Percentiles rank a stretch among this genome's conserved stretches.
Conservation (phyloP, 1,140 invertebrate genomes). For the Papilio polyxenes region DNA sequence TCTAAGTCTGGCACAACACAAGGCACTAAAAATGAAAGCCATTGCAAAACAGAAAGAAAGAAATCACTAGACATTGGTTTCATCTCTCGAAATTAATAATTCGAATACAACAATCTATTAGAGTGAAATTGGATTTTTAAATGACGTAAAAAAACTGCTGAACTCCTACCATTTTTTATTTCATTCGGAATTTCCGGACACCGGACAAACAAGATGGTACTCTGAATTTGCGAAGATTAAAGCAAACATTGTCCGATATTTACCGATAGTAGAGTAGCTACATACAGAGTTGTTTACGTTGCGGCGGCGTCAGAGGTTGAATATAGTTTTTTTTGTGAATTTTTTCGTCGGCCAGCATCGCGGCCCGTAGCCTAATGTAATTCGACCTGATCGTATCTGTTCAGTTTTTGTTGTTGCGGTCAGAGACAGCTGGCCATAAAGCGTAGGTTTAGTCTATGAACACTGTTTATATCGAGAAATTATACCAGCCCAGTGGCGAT, state of each 20-base stretch:
- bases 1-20: too few species aligned
- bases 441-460: conserved; percentile 58
- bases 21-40: too few species aligned
- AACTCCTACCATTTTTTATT: not conserved
- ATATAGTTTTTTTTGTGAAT: conserved; percentile 60
- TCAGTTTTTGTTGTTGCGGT: conserved; percentile 76
- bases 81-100: too few species aligned
- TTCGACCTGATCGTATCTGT: conserved; percentile 77
- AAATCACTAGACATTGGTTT: too few species aligned
- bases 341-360: conserved; percentile 62
- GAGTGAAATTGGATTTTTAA: too few species aligned
- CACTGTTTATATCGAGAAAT: conserved; percentile 56
- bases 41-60: too few species aligned
- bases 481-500: conserved; percentile 31
- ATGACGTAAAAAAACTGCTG: too few species aligned
- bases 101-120: too few species aligned
- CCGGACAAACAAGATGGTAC: not conserved
- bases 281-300: conserved; percentile 60
- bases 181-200: not conserved
- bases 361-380: conserved; percentile 71
- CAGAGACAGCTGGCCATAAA: conserved; percentile 75
- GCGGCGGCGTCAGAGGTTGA: conserved; percentile 49
- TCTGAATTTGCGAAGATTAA: conserved; percentile 5
- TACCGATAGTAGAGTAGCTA: conserved; percentile 25
- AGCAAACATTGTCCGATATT: conserved; percentile 15